A percentile compares a stretch with the other conserved stretches of the same genome.
Evolutionary conservation across 2,888 invertebrate species (phyloP).

Genomic region (Spilosoma lubricipeda): DNA sequence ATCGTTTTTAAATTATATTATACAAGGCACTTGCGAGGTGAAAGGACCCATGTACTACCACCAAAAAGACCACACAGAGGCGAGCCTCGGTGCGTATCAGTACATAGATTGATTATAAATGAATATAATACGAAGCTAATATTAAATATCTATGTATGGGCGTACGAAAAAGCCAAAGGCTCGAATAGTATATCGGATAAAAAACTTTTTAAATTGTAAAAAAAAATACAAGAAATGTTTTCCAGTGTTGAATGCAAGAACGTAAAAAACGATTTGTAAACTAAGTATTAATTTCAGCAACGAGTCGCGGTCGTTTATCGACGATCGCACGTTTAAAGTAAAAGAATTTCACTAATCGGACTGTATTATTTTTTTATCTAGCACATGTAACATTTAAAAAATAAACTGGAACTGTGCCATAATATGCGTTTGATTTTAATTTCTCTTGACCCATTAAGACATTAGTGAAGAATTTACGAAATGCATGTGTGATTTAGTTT

Average conservation of each 20-base stretch:
- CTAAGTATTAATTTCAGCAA: slow-evolving; percentile 56
- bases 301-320: slow-evolving; percentile 46
- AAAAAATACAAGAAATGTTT: slow-evolving; percentile 69
- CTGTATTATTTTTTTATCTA: slow-evolving; percentile 86
- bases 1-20: slow-evolving; percentile 76
- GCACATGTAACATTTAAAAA: slow-evolving; percentile 84
- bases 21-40: slow-evolving; percentile 73
- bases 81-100: slow-evolving; percentile 28
- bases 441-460: not conserved
- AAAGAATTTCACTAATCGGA: slow-evolving; percentile 81
- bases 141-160: slow-evolving; percentile 24
- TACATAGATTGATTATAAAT: slow-evolving; percentile 21
- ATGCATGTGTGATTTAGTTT: not conserved
- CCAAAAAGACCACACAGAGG: slow-evolving; percentile 61
- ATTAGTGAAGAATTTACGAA: not conserved
- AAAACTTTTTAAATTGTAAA: slow-evolving; percentile 79
- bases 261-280: slow-evolving; percentile 57
- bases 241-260: slow-evolving; percentile 73
- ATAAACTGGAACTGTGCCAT: slow-evolving; percentile 86
- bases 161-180: slow-evolving; percentile 46
- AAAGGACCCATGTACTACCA: slow-evolving; percentile 70
- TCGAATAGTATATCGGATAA: slow-evolving; percentile 64
- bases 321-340: slow-evolving; percentile 58
- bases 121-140: slow-evolving; percentile 20
- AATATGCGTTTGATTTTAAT: slow-evolving; percentile 69